Percentiles rank a stretch among this genome's conserved stretches.
These are phyloP conservation scores for Latrodectus hesperus DNA, from an alignment of 2,888 invertebrate genomes.

Conservation along the genomic window DNA sequence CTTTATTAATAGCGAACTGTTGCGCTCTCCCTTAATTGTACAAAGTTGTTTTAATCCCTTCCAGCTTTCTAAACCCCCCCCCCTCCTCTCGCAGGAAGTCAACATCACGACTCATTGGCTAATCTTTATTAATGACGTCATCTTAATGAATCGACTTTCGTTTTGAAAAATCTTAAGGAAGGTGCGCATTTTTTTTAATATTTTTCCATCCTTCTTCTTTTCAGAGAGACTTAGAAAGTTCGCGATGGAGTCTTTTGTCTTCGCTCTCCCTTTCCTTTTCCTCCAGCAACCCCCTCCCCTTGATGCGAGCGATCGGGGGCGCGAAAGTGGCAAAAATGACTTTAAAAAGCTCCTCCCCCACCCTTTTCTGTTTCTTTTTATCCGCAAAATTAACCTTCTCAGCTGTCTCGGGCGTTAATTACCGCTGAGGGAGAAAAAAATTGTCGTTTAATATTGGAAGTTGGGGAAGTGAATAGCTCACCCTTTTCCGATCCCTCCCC, in stretches of 20 bases:
- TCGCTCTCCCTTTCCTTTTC: neutral
- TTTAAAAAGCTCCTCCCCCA: constrained; percentile 9
- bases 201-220: neutral
- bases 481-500: too few relatives aligned
- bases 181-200: neutral
- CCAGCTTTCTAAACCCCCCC: too few relatives aligned
- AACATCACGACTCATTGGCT: constrained; percentile 5
- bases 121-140: constrained; percentile 8
- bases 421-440: neutral
- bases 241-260: neutral
- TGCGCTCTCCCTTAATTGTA: too few relatives aligned
- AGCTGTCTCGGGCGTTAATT: constrained; percentile 33
- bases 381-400: constrained; percentile 18
- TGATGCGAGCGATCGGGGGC: neutral
- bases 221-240: neutral
- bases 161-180: neutral
- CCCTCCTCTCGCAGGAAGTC: neutral
- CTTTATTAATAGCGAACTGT: too few relatives aligned
- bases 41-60: too few relatives aligned
- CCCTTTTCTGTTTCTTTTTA: neutral
- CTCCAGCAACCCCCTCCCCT: neutral
- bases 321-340: neutral
- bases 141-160: constrained; percentile 2
- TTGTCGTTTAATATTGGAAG: too few relatives aligned
- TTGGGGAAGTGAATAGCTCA: too few relatives aligned